Conservation (phyloP, 2,888 invertebrate genomes). For the Trilocha varians region DNA sequence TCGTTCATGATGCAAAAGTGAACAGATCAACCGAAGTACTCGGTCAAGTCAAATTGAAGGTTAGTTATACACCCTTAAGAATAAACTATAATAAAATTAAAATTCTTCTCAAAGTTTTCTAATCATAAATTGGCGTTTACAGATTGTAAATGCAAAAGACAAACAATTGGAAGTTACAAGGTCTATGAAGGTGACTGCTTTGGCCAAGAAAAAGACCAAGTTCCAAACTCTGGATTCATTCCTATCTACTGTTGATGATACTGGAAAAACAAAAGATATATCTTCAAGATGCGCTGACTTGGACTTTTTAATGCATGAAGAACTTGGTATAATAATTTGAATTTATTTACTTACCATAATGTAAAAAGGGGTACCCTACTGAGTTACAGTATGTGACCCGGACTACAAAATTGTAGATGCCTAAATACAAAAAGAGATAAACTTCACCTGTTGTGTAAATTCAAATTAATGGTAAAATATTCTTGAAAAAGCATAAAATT, state of each 20-base stretch:
- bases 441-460: too few species aligned
- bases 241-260: conserved; percentile 66
- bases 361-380: neutral
- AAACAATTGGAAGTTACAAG: conserved; percentile 76
- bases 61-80: conserved; percentile 19
- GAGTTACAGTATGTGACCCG: too few species aligned
- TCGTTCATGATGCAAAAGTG: conserved; percentile 94
- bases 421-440: too few species aligned
- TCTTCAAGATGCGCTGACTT: conserved; percentile 81
- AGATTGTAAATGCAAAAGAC: conserved; percentile 75
- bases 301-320: conserved; percentile 80
- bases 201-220: conserved; percentile 66
- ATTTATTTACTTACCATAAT: neutral
- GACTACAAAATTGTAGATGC: too few species aligned
- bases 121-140: conserved; percentile 10
- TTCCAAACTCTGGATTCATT: conserved; percentile 80
- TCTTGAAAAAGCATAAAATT: too few species aligned
- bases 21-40: conserved; percentile 67
- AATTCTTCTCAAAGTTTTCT: neutral
- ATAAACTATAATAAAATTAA: neutral
- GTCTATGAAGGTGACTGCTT: conserved; percentile 76
- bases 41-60: conserved; percentile 64
- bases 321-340: conserved; percentile 50
- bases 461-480: too few species aligned
- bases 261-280: conserved; percentile 67